Conservation (phyloP, 2,797 vertebrate species). For the Alosa sapidissima region DNA sequence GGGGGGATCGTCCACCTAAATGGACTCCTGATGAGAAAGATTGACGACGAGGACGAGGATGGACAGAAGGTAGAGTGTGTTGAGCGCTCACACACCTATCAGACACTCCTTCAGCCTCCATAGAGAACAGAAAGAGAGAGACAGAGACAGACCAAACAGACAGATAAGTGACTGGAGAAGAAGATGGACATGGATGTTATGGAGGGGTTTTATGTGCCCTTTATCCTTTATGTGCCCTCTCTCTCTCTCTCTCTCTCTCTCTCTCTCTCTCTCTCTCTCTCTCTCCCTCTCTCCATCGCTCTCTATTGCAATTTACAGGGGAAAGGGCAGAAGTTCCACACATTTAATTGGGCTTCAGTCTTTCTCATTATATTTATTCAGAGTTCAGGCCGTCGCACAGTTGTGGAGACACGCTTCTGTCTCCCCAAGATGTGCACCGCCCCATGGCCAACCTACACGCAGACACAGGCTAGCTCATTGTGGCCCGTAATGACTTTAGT, state of each 20-base stretch:
- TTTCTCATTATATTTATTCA: neutral
- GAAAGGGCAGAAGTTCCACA: neutral
- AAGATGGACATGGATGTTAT: neutral
- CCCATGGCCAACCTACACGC: neutral
- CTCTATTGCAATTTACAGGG: neutral
- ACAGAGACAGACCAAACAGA: neutral
- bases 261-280: neutral
- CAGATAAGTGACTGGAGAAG: neutral
- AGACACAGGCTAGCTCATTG: slow-evolving; percentile 70
- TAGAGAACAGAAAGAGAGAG: neutral
- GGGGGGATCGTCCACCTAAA: neutral
- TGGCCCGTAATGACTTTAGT: slow-evolving; percentile 63
- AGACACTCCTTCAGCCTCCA: neutral
- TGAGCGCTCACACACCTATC: neutral
- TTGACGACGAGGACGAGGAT: neutral
- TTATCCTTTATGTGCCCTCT: neutral
- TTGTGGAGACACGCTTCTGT: neutral
- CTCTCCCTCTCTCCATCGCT: neutral
- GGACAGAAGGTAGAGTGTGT: neutral
- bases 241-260: slow-evolving; percentile 2
- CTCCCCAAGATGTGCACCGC: neutral
- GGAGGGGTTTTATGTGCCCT: neutral
- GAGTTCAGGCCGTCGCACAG: neutral
- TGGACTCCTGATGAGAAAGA: slow-evolving; percentile 18
- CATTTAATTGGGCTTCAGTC: neutral